Base-by-base conservation (phyloP, 1,140 invertebrate species). In the Trichoplusia ni region DNA sequence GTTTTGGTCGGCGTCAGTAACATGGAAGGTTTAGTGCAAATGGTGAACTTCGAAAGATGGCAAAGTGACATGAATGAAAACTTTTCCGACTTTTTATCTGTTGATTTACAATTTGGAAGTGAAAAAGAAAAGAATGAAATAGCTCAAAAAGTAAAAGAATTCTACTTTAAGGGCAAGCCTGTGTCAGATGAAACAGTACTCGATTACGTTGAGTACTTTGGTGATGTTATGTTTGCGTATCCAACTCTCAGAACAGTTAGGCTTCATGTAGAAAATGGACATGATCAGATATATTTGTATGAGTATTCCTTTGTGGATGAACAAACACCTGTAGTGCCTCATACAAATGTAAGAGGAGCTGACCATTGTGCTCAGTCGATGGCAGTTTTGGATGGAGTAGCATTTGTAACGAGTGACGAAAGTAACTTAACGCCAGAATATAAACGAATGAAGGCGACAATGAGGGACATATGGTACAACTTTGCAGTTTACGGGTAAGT, bases 41-140 rank as follows among this genome's bases (percentile, higher is more conserved):
- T 71, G 1, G 0, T 6, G 8, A 31, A 58, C 9, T 75, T 79
- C 9, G 59, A 71, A 13, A 14, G 9, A 6, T 82, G 71, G 73
- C 79, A 79, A 66, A 47, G 73, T 31, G 35, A 66, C 49, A 86
- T 88, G 82, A 83, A 84, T 62, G 13, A 65, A 0, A 80, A 82
- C 0, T 84, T 86, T 71, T 71, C 74, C 9, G 66, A 77, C 5
- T 86, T 77, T 42, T 53, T 82, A 42, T 80, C 79, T 16, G 40
- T 33, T 35, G 80, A 85, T 65, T 69, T 85, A 13, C 11, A 70
- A 9, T 82, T 84, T 64, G 16, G 61, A 21, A 69, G 49, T 47
- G 31, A 73, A 8, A 46, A 69, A 16, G 64, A 81, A 58, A 81
- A 61, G 40, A 31, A 67, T 38, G 21, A 27, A 21, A 61, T 79